Evolutionary conservation across 2,888 invertebrate species (phyloP).

Genomic region (Dusona sp.): DNA sequence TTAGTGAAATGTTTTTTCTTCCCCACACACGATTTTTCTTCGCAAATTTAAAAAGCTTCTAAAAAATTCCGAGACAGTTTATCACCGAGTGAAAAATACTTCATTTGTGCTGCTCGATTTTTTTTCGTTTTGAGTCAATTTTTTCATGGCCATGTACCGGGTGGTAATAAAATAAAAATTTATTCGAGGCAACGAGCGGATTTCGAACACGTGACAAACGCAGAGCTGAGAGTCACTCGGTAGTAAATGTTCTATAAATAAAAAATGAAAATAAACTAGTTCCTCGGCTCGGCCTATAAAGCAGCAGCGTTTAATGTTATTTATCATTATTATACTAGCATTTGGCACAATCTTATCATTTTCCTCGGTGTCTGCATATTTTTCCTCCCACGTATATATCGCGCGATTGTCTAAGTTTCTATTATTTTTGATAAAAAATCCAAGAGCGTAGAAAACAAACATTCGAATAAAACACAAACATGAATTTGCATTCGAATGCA

Average conservation of each 20-base stretch:
- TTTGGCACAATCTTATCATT: slow-evolving; percentile 12
- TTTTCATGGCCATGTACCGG: neutral
- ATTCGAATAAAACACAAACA: neutral
- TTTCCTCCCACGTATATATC: neutral
- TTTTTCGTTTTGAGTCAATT: neutral
- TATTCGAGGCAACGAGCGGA: neutral
- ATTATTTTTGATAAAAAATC: neutral
- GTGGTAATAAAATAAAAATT: neutral
- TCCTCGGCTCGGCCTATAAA: slow-evolving; percentile 48
- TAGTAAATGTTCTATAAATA: slow-evolving; percentile 57
- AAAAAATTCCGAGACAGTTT: neutral
- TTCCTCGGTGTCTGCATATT: slow-evolving; percentile 1
- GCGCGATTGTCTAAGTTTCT: neutral
- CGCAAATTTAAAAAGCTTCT: neutral
- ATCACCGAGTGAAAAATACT: neutral
- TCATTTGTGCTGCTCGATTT: neutral
- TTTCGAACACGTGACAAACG: neutral
- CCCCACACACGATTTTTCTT: neutral
- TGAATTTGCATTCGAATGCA: neutral
- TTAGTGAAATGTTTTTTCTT: neutral
- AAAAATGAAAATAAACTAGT: slow-evolving; percentile 65
- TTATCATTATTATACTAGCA: slow-evolving; percentile 7
- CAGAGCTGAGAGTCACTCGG: neutral
- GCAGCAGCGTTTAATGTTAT: slow-evolving; percentile 2
- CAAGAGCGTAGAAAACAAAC: neutral